Conservation (phyloP, 2,888 invertebrate species). For the Coecobrya sp. region DNA sequence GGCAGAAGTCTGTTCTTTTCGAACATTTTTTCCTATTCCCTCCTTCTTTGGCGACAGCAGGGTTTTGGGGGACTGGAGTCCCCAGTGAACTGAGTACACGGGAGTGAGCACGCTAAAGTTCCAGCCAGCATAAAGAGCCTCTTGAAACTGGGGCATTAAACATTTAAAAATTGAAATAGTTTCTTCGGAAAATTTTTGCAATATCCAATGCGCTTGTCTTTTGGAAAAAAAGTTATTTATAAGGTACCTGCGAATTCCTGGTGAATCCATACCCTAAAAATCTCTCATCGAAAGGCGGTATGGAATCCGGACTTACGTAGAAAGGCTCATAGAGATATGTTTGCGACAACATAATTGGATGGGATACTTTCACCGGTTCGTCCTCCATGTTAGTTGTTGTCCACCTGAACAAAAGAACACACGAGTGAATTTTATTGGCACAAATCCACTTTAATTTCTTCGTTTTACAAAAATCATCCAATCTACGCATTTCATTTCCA, state of each 20-base stretch:
- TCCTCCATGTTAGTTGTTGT: conserved; percentile 71
- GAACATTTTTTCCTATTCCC: conserved; percentile 65
- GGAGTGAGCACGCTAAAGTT: conserved; percentile 76
- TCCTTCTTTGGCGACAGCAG: conserved; percentile 96
- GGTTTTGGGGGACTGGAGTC: conserved; percentile 89
- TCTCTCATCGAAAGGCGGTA: conserved; percentile 73
- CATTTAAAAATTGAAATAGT: too few species aligned
- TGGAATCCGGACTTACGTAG: conserved; percentile 88
- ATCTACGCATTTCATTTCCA: background rate
- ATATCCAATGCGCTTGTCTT: too few species aligned
- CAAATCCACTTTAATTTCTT: too few species aligned
- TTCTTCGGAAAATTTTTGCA: too few species aligned
- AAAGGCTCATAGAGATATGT: conserved; percentile 93
- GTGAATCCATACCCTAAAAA: conserved; percentile 80
- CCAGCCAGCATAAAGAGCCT: conserved; percentile 73
- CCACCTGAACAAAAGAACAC: conserved; percentile 69
- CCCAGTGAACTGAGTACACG: conserved; percentile 77
- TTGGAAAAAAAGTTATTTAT: too few species aligned
- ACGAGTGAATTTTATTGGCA: background rate
- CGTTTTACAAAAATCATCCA: background rate
- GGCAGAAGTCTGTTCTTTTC: conserved; percentile 59
- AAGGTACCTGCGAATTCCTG: conserved; percentile 80
- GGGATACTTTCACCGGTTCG: conserved; percentile 77
- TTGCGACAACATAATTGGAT: conserved; percentile 67
- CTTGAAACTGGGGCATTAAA: conserved; percentile 61